Percentiles rank a stretch among this genome's conserved stretches.
These are phyloP conservation scores for Nudaria mundana DNA, from an alignment of 2,888 invertebrate genomes.

Conservation along the genomic window DNA sequence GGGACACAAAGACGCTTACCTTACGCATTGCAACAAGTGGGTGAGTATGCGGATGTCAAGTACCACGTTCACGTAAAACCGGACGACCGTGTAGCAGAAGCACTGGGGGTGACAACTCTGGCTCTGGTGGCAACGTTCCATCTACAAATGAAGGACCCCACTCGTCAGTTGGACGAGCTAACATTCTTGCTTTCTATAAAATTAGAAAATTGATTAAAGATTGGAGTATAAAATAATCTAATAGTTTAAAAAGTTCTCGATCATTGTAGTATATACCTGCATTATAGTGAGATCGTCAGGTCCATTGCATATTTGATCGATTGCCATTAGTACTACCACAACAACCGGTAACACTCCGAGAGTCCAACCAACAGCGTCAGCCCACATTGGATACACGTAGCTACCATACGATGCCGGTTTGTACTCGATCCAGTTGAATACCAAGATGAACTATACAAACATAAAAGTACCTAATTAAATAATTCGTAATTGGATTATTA, in stretches of 20 bases:
- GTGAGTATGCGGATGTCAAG: conserved; percentile 70
- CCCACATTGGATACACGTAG: conserved; percentile 91
- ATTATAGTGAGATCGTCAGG: conserved; percentile 79
- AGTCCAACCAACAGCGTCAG: conserved; percentile 88
- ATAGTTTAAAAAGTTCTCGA: too few species aligned
- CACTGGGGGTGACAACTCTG: conserved; percentile 73
- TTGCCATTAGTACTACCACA: conserved; percentile 82
- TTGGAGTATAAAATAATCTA: too few species aligned
- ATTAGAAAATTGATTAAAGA: background rate
- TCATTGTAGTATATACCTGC: conserved; percentile 53
- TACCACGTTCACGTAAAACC: conserved; percentile 80
- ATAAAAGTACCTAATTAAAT: background rate
- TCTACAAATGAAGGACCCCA: conserved; percentile 87
- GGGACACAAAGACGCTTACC: too few species aligned
- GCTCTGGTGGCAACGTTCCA: conserved; percentile 80
- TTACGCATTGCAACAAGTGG: conserved; percentile 71
- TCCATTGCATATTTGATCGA: conserved; percentile 80
- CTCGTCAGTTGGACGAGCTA: conserved; percentile 85
- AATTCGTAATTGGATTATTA: background rate
- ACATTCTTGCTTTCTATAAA: conserved; percentile 79
- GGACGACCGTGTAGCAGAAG: conserved; percentile 75
- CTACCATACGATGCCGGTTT: conserved; percentile 86
- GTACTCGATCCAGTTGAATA: conserved; percentile 91
- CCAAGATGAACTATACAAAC: conserved; percentile 84
- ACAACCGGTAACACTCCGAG: conserved; percentile 87